These are phyloP conservation scores for Crotalus tigris DNA, from an alignment of 2,113 vertebrate genomes.

Conservation along the genomic window DNA sequence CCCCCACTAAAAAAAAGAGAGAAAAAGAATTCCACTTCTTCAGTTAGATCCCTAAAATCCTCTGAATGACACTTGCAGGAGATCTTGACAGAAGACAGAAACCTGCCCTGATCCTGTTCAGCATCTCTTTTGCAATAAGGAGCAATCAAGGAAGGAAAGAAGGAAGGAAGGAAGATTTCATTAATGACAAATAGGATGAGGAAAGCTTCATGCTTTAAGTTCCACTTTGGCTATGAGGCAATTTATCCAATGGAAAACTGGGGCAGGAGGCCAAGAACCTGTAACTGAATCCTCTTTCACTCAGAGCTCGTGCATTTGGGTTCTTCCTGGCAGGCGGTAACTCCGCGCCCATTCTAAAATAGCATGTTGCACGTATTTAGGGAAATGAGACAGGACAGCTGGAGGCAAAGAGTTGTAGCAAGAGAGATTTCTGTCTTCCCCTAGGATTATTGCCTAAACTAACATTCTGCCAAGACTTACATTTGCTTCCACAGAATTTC, in stretches of 20 bases:
- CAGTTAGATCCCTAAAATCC: not conserved
- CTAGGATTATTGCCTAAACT: not conserved
- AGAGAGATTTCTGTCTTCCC: not conserved
- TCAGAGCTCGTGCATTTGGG: not conserved
- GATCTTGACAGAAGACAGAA: not conserved
- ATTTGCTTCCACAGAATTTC: not conserved
- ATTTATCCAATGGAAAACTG: not conserved
- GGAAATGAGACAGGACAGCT: not conserved
- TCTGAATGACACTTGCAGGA: not conserved
- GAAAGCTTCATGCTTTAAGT: not conserved
- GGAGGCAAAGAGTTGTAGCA: not conserved
- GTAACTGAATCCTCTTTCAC: not conserved
- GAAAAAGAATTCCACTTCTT: not conserved
- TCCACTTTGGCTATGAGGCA: not conserved
- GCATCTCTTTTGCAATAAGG: rapidly evolving
- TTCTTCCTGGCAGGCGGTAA: not conserved
- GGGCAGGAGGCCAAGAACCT: not conserved
- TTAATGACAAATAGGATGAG: not conserved
- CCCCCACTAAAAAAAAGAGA: not conserved
- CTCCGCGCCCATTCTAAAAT: not conserved
- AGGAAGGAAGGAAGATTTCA: not conserved
- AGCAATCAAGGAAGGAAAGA: not conserved
- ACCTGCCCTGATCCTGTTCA: not conserved
- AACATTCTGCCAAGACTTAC: not conserved
- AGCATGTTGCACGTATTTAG: not conserved